A percentile compares a stretch with the other conserved stretches of the same genome.
phyloP scores from a whole-genome alignment of 2,113 vertebrate species.

The Megaptera novaeangliae region DNA sequence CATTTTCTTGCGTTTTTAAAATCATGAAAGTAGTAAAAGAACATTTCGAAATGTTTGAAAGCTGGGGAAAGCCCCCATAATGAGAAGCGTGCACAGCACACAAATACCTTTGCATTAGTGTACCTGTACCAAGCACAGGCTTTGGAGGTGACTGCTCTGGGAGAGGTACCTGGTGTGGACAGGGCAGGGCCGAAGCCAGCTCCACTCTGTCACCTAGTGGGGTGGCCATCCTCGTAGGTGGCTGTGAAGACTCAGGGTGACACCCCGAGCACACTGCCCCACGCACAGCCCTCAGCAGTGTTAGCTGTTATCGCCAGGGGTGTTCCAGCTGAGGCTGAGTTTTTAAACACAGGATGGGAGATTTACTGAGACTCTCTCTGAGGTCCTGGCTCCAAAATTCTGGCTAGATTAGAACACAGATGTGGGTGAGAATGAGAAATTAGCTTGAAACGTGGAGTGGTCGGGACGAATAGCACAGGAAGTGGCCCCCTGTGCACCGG shows the following conservation, averaged over 20 bases:
- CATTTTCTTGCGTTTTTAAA: neutral
- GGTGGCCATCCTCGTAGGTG: fast-evolving
- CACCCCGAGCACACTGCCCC: neutral
- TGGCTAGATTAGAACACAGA: fast-evolving
- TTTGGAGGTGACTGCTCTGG: neutral
- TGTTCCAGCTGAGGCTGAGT: neutral
- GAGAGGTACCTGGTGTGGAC: fast-evolving
- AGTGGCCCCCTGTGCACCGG: fast-evolving
- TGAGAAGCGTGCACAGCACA: fast-evolving
- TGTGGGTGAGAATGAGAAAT: too few relatives aligned
- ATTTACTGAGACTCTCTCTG: too few relatives aligned
- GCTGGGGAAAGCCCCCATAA: fast-evolving
- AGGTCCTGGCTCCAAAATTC: neutral
- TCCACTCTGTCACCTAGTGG: neutral
- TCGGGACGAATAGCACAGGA: fast-evolving
- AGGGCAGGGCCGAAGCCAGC: neutral
- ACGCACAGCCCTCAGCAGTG: fast-evolving
- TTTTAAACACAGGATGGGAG: neutral
- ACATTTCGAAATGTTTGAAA: neutral
- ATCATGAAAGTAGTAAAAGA: neutral
- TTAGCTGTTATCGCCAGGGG: fast-evolving
- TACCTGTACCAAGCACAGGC: too few relatives aligned
- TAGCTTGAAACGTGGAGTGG: fast-evolving
- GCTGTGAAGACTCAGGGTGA: neutral
- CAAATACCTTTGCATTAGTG: fast-evolving